These are phyloP conservation scores for Centropristis striata DNA, from an alignment of 2,113 vertebrate species.

Conservation along the genomic window DNA sequence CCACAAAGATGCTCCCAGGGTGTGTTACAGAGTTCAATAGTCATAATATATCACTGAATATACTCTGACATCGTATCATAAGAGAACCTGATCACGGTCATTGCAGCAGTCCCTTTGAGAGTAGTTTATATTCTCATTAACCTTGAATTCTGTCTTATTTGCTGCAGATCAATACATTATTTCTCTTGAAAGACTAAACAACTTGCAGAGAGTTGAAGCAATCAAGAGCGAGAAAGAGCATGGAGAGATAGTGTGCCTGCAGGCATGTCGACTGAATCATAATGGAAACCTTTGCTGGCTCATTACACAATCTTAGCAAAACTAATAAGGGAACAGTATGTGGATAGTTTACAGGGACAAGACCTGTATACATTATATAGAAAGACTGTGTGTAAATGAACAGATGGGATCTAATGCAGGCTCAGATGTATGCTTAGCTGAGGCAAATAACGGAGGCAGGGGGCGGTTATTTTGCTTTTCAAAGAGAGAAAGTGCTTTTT, in stretches of 20 bases:
- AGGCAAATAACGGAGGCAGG: slow-evolving; percentile 31
- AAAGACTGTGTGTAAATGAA: slow-evolving; percentile 41
- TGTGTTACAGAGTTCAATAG: neutral
- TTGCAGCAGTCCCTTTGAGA: neutral
- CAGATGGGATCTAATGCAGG: slow-evolving; percentile 44
- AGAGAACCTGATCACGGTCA: neutral
- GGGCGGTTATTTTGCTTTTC: slow-evolving; percentile 33
- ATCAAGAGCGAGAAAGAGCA: slow-evolving; percentile 8
- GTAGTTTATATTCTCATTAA: slow-evolving; percentile 39
- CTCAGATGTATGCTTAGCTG: slow-evolving; percentile 49
- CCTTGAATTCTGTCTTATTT: slow-evolving; percentile 42
- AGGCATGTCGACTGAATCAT: slow-evolving; percentile 42
- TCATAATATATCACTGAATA: neutral
- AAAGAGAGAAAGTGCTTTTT: slow-evolving; percentile 36
- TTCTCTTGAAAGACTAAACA: slow-evolving; percentile 38
- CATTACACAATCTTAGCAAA: slow-evolving; percentile 60
- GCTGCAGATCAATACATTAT: slow-evolving; percentile 47
- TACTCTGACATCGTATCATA: neutral
- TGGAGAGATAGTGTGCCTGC: slow-evolving; percentile 40
- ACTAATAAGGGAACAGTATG: slow-evolving; percentile 43
- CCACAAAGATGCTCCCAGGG: neutral
- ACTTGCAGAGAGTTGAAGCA: slow-evolving; percentile 29
- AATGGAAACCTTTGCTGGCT: slow-evolving; percentile 51
- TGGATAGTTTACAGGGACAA: slow-evolving; percentile 41
- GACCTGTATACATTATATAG: slow-evolving; percentile 42